These are phyloP conservation scores for Cheiracanthium punctorium DNA, from an alignment of 2,888 invertebrate species.

Conservation along the genomic window DNA sequence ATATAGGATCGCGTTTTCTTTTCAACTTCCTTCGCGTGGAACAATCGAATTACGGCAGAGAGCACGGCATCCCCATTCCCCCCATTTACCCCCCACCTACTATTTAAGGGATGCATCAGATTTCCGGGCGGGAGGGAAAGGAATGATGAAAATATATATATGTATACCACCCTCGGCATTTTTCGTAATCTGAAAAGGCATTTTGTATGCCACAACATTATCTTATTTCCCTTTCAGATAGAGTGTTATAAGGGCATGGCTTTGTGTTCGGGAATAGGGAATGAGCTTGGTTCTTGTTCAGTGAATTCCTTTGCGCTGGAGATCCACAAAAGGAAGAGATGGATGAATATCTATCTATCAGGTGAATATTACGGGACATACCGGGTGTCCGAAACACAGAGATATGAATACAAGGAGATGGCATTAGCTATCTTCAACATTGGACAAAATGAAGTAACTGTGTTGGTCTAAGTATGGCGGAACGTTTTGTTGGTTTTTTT, in stretches of 20 bases:
- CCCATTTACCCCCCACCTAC: not conserved
- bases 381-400: too few species aligned
- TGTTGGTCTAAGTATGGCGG: too few species aligned
- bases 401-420: too few species aligned
- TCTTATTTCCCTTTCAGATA: slow-evolving; percentile 6
- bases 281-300: not conserved
- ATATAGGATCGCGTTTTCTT: not conserved
- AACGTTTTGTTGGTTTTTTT: too few species aligned
- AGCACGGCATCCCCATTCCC: not conserved
- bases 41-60: slow-evolving; percentile 62
- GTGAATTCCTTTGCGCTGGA: too few species aligned
- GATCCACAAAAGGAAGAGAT: too few species aligned
- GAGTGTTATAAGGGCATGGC: not conserved
- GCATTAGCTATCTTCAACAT: too few species aligned
- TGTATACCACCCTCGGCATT: not conserved
- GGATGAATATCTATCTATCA: too few species aligned
- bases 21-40: slow-evolving; percentile 37
- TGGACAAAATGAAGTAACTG: too few species aligned
- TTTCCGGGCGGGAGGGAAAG: not conserved
- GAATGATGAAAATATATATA: not conserved
- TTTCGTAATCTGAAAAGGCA: slow-evolving; percentile 37
- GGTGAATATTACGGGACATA: too few species aligned
- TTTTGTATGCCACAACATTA: slow-evolving; percentile 59
- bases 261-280: slow-evolving; percentile 11
- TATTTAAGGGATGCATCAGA: not conserved